Percentiles rank a stretch among this genome's conserved stretches.
phyloP scores from a whole-genome alignment of 2,113 vertebrate genomes.

The Cinclus mexicanus region DNA sequence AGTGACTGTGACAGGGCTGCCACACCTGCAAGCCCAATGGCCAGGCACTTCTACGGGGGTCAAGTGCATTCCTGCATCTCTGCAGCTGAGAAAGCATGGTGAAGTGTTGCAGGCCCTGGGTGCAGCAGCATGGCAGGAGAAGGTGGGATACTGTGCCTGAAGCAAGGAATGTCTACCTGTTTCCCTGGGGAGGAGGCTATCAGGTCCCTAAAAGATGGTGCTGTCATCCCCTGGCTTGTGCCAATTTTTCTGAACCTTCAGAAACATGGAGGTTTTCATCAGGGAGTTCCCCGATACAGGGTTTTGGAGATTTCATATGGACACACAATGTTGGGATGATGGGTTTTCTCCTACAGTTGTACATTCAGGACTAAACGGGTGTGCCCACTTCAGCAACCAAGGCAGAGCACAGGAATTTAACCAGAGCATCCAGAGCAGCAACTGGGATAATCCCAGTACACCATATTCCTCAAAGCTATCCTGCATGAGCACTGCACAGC shows the following conservation, averaged over 20 bases:
- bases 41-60: neutral
- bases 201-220: neutral
- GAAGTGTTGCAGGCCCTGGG: neutral
- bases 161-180: neutral
- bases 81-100: neutral
- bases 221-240: neutral
- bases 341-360: neutral
- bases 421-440: neutral
- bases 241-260: neutral
- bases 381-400: neutral
- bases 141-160: neutral
- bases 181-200: neutral
- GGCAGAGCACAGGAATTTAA: rapidly evolving
- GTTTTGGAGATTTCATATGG: neutral
- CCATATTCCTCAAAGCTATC: neutral
- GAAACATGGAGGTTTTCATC: neutral
- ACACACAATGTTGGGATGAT: neutral
- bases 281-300: neutral
- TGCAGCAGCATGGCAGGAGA: neutral
- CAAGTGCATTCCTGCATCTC: neutral
- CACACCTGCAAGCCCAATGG: neutral
- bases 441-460: neutral
- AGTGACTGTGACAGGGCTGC: neutral
- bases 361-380: neutral
- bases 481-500: rapidly evolving